Evolutionary conservation across 2,888 invertebrate species (phyloP).

Genomic region (Lissonota sp.): DNA sequence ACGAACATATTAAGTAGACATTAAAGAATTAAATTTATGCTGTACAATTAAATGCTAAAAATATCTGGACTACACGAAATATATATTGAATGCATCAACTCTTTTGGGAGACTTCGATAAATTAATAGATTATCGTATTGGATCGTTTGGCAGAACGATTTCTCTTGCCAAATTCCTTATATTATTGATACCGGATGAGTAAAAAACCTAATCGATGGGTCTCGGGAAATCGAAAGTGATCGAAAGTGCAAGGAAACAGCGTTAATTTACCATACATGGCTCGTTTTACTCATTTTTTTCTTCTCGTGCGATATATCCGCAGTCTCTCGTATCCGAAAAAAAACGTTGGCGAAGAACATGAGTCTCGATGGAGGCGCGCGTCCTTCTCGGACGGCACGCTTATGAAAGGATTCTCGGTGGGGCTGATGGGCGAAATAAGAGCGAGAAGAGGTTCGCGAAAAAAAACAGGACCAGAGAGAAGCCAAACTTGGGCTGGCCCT

Average conservation of each 20-base stretch:
- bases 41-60: too few relatives aligned
- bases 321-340: slow-evolving; percentile 8
- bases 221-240: slow-evolving; percentile 2
- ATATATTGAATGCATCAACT: too few relatives aligned
- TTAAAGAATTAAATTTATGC: too few relatives aligned
- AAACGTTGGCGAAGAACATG: slow-evolving; percentile 9
- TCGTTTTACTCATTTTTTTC: slow-evolving; percentile 5
- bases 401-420: slow-evolving; percentile 50
- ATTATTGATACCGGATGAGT: not conserved
- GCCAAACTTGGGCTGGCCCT: slow-evolving; percentile 5
- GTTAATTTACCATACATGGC: not conserved
- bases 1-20: too few relatives aligned
- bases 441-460: not conserved
- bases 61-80: too few relatives aligned
- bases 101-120: too few relatives aligned
- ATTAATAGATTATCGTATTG: too few relatives aligned
- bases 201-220: not conserved
- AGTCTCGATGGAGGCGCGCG: slow-evolving; percentile 41
- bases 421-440: slow-evolving; percentile 25
- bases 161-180: too few relatives aligned
- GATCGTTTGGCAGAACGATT: too few relatives aligned
- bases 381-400: slow-evolving; percentile 61
- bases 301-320: slow-evolving; percentile 1
- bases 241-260: not conserved
- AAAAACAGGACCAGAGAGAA: slow-evolving; percentile 9